Base-by-base conservation (phyloP, 2,113 vertebrate species). In the Menidia beryllina region DNA sequence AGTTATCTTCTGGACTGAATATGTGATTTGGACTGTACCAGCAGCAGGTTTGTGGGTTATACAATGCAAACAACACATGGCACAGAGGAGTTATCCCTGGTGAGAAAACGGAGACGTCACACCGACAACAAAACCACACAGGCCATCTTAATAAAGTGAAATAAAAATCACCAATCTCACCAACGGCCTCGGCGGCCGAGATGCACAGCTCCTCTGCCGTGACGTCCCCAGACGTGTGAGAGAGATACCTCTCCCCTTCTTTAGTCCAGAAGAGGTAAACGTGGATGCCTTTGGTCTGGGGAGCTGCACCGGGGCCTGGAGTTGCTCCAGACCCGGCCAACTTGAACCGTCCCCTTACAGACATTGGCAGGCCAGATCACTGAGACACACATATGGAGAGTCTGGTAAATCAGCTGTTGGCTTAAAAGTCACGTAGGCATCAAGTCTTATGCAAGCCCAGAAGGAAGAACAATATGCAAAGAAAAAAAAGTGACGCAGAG, bases 21-120 rank as follows among this genome's bases (percentile, higher is more conserved):
- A 87, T 11, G 55, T 97, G 94, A 85, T 95, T 97, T 27, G 97
- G 97, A 2, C 95, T 96, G 57, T 95, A 94, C 96, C 97, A 98
- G n/a, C 92, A 79, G 1, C 86, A 73, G 23, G 83, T 66, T 14
- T 84, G 79, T 2, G 92, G 88, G 48, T 97, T 91, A 2, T 94
- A 97, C 4, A 98, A 93, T 0, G 95, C 95, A 7, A 97, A 98
- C 80, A 98, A 87, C 62, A 81, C 93, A 84, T 94, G 91, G 82
- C 95, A 98, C 9, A 96, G 86, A 0, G 97, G 97, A 0, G 92
- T 92, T 67, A 98, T 95, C 3, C 95, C 97, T 98, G 73, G 1
- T 48, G 48, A 19, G 55, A 8, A 65, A 65, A 72, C n/a, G 68
- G 1, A 20, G 48, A 67, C 20, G 14, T 83, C 75, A 79, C 15